Percentiles rank a stretch among this genome's conserved stretches.
Evolutionary conservation across 2,888 invertebrate species (phyloP).

Genomic region (Sthenelais limicola): DNA sequence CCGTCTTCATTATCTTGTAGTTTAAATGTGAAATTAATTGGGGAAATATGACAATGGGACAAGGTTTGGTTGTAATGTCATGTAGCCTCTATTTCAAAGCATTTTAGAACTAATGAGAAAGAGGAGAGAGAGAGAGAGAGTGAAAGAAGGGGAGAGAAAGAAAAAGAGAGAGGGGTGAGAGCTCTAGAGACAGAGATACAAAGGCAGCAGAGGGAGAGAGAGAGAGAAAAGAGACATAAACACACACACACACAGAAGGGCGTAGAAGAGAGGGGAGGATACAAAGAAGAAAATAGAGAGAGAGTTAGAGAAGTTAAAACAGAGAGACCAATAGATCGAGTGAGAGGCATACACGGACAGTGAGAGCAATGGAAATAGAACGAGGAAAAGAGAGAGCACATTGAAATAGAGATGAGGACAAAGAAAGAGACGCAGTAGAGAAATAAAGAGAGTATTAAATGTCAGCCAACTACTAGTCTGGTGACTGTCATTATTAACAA

Average conservation of each 20-base stretch:
- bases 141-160: neutral
- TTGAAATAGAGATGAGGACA: neutral
- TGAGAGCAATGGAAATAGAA: conserved; percentile 6
- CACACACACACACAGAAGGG: neutral
- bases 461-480: too few relatives aligned
- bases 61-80: too few relatives aligned
- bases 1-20: too few relatives aligned
- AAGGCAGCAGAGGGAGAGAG: neutral
- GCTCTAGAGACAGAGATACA: neutral
- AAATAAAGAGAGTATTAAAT: neutral
- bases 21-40: too few relatives aligned
- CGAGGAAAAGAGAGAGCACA: neutral
- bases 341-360: neutral
- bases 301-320: neutral
- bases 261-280: neutral
- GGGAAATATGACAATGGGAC: too few relatives aligned
- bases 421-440: neutral
- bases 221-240: neutral
- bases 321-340: neutral
- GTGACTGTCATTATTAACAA: too few relatives aligned
- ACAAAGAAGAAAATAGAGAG: neutral
- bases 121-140: neutral
- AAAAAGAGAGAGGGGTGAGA: neutral
- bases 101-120: too few relatives aligned
- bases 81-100: too few relatives aligned